These are phyloP conservation scores for Aldrovandia affinis DNA, from an alignment of 2,797 vertebrate species.

Conservation along the genomic window DNA sequence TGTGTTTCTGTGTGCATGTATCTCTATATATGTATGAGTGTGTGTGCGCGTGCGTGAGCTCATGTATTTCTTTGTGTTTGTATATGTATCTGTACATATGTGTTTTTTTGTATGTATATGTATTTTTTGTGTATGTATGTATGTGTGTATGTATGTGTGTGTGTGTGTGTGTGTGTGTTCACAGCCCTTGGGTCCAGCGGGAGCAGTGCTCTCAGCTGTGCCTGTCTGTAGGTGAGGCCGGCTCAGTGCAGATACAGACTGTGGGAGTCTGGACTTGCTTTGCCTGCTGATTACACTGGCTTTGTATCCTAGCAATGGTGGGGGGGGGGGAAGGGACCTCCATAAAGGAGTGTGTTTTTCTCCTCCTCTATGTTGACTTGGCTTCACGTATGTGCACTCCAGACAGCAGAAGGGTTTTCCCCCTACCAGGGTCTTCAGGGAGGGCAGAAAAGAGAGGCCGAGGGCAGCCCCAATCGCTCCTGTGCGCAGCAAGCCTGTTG, in stretches of 20 bases:
- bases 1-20: conserved; percentile 6
- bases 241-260: conserved; percentile 58
- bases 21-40: conserved; percentile 12
- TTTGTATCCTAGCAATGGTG: conserved; percentile 63
- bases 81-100: not conserved
- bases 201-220: conserved; percentile 38
- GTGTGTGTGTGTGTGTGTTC: conserved; percentile 9
- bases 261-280: conserved; percentile 71
- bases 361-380: conserved; percentile 41
- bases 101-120: not conserved
- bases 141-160: not conserved
- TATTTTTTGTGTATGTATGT: not conserved
- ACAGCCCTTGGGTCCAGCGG: conserved; percentile 28
- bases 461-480: not conserved
- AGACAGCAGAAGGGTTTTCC: conserved; percentile 57
- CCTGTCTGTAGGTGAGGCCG: conserved; percentile 65
- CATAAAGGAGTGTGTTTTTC: conserved; percentile 43
- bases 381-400: conserved; percentile 64
- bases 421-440: conserved; percentile 62
- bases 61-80: not conserved
- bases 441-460: conserved; percentile 67
- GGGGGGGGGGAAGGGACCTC: conserved; percentile 43
- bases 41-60: conserved; percentile 22
- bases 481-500: conserved; percentile 24
- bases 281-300: conserved; percentile 62